Conservation (phyloP, 1,140 invertebrate species). For the Leptinotarsa lineolata region DNA sequence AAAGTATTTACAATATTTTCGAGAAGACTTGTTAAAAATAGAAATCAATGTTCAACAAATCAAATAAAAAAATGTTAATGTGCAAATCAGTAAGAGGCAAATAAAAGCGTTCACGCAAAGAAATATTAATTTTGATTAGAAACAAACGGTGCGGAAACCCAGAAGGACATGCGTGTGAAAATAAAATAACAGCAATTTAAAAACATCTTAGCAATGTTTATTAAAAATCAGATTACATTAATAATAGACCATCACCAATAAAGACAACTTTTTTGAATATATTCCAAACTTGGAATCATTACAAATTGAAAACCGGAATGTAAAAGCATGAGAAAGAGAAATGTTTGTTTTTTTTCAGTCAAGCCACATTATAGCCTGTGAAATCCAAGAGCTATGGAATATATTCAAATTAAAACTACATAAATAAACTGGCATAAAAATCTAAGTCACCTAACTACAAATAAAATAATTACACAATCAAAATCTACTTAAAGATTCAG, state of each 20-base stretch:
- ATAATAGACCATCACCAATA: constrained; percentile 52
- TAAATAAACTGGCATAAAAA: constrained; percentile 40
- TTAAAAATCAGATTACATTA: constrained; percentile 51
- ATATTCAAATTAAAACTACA: constrained; percentile 27
- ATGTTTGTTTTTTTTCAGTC: not conserved
- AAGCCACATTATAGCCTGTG: too few relatives aligned
- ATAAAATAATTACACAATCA: constrained; percentile 38
- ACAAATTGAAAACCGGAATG: constrained; percentile 14
- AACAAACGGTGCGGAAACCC: constrained; percentile 35
- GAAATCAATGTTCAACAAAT: too few relatives aligned
- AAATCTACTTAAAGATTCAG: constrained; percentile 41
- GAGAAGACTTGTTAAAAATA: too few relatives aligned
- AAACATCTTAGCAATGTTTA: constrained; percentile 54
- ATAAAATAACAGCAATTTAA: constrained; percentile 52
- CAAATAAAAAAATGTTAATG: constrained; percentile 2
- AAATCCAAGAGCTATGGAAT: constrained; percentile 4
- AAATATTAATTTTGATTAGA: constrained; percentile 18
- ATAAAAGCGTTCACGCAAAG: not conserved
- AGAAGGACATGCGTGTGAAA: constrained; percentile 49
- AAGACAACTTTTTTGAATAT: constrained; percentile 41
- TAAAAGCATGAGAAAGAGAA: not conserved
- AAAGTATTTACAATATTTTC: too few relatives aligned
- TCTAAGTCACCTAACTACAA: constrained; percentile 40
- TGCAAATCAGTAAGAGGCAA: constrained; percentile 14
- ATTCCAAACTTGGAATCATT: constrained; percentile 20